Percentiles rank a stretch among this genome's conserved stretches.
Evolutionary conservation across 1,140 invertebrate genomes (phyloP).

Genomic region (honey bee (Apis mellifera)): DNA sequence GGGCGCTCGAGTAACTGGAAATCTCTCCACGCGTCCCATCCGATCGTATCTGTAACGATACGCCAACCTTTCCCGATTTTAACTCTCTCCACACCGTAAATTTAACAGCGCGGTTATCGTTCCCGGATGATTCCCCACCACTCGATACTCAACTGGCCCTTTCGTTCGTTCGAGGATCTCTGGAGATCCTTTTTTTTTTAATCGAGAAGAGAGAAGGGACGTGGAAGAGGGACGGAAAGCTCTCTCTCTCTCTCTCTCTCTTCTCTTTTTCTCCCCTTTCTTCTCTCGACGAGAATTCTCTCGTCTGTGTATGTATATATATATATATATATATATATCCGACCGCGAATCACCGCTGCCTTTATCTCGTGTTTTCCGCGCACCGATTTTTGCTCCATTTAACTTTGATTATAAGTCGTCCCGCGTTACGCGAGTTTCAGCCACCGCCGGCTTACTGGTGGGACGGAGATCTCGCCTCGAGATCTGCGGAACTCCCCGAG

Average conservation of each 20-base stretch:
- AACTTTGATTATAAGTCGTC: slow-evolving; percentile 64
- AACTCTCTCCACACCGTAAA: slow-evolving; percentile 52
- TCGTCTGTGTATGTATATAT: slow-evolving; percentile 50
- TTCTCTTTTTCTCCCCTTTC: slow-evolving; percentile 24
- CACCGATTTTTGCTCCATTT: slow-evolving; percentile 65
- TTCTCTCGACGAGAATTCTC: slow-evolving; percentile 40
- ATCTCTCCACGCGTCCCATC: slow-evolving; percentile 2
- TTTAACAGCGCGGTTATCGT: slow-evolving; percentile 50
- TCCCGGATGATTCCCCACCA: slow-evolving; percentile 32
- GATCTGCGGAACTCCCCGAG: slow-evolving; percentile 50
- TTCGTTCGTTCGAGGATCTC: slow-evolving; percentile 48
- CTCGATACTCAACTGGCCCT: slow-evolving; percentile 47
- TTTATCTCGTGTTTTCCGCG: slow-evolving; percentile 59
- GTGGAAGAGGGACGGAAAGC: not conserved
- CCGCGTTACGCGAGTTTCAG: slow-evolving; percentile 60
- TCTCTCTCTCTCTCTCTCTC: not conserved
- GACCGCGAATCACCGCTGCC: slow-evolving; percentile 54
- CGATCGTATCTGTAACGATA: slow-evolving; percentile 38
- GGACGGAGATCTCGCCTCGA: slow-evolving; percentile 49
- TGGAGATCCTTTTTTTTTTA: slow-evolving; percentile 51
- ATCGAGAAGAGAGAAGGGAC: not conserved
- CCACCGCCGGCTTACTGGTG: slow-evolving; percentile 44
- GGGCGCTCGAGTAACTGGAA: not conserved
- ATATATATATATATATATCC: slow-evolving; percentile 49
- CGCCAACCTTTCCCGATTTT: slow-evolving; percentile 33